Conservation (phyloP, 2,797 vertebrate species). For the Muscicapa striata region DNA sequence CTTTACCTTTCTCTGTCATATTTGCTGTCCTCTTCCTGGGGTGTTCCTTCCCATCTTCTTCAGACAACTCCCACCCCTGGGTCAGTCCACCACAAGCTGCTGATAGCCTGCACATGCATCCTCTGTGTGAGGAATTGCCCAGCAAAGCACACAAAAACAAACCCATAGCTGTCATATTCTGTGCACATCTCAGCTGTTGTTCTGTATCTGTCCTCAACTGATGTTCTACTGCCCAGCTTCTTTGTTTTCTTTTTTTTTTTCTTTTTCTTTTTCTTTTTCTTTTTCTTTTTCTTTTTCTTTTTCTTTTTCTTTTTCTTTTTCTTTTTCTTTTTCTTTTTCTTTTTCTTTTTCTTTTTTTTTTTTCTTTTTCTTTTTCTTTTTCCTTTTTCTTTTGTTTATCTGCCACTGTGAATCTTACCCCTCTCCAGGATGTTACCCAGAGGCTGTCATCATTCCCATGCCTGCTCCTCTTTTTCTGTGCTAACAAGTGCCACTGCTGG, state of each 20-base stretch:
- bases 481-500: background rate
- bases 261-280: too few relatives aligned
- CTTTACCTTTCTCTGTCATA: background rate
- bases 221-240: background rate
- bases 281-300: too few relatives aligned
- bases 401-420: background rate
- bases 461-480: background rate
- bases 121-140: background rate
- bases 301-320: too few relatives aligned
- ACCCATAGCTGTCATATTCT: background rate
- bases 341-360: too few relatives aligned
- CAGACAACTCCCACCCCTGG: background rate
- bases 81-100: background rate
- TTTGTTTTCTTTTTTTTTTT: background rate
- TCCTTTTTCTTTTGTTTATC: too few relatives aligned
- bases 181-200: rapidly evolving
- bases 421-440: background rate
- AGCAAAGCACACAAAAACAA: background rate
- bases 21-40: background rate
- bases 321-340: too few relatives aligned
- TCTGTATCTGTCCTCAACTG: background rate
- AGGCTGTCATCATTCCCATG: background rate
- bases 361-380: too few relatives aligned
- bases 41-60: background rate
- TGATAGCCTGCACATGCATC: background rate